Evolutionary conservation across 2,888 invertebrate genomes (phyloP).

Genomic region (Elegia similella): DNA sequence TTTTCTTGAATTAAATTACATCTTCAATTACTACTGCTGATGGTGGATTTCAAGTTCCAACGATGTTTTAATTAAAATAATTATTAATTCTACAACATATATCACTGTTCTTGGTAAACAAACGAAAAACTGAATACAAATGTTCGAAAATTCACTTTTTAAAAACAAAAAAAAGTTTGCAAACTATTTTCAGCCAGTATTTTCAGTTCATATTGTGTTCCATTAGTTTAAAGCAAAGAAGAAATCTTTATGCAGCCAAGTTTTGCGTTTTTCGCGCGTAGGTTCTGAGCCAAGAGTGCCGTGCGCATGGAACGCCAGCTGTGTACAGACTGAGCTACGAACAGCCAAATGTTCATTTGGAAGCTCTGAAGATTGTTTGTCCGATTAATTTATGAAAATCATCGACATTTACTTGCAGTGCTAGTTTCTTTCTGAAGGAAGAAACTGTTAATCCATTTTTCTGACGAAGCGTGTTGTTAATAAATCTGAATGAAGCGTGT

Average conservation of each 20-base stretch:
- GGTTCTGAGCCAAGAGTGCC: conserved; percentile 27
- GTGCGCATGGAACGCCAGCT: conserved; percentile 45
- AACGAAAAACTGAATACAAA: background rate
- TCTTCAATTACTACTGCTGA: background rate
- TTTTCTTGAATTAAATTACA: background rate
- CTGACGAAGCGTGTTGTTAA: background rate
- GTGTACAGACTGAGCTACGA: conserved; percentile 40
- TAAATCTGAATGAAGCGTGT: too few species aligned
- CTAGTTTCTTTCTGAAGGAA: background rate
- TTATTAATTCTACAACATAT: background rate
- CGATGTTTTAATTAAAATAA: background rate
- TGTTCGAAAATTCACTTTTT: background rate
- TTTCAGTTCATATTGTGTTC: too few species aligned
- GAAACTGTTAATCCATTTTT: background rate
- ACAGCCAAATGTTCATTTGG: conserved; percentile 27
- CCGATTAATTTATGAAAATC: background rate
- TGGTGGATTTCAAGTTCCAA: background rate
- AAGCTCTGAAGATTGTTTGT: conserved; percentile 24
- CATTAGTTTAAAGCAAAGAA: background rate
- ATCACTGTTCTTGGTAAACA: background rate
- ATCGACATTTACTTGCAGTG: background rate
- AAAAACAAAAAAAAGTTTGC: background rate
- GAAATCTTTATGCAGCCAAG: conserved; percentile 23
- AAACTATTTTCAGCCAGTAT: too few species aligned
- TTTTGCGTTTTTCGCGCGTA: conserved; percentile 34